A percentile compares a stretch with the other conserved stretches of the same genome.
These are phyloP conservation scores for Numenius phaeopus DNA, from an alignment of 2,797 vertebrate species.

Conservation along the genomic window DNA sequence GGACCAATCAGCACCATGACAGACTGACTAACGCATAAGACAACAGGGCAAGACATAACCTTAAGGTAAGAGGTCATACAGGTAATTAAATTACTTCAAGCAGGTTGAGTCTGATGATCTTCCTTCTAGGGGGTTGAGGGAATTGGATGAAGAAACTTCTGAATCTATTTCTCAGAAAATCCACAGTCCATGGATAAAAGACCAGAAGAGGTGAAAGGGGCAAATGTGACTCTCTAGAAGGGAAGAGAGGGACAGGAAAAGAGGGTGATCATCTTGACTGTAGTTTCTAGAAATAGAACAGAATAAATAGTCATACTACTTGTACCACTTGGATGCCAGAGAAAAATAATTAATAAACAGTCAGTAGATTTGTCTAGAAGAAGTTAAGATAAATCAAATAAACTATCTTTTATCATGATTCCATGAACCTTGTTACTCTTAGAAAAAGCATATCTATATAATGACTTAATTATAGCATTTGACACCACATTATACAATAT, in stretches of 20 bases:
- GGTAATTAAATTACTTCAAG: not conserved
- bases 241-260: not conserved
- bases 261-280: not conserved
- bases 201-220: not conserved
- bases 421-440: not conserved
- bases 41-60: not conserved
- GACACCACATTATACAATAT: not conserved
- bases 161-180: not conserved
- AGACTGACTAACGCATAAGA: not conserved
- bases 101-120: not conserved
- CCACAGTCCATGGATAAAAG: fast-evolving
- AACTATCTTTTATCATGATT: not conserved
- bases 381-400: not conserved
- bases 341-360: not conserved
- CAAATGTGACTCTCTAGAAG: not conserved
- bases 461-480: not conserved
- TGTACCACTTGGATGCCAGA: not conserved
- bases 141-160: not conserved
- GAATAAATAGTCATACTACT: not conserved
- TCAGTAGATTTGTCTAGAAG: not conserved
- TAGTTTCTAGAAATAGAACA: not conserved
- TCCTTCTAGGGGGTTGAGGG: not conserved
- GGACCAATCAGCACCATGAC: not conserved
- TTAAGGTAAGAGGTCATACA: not conserved
- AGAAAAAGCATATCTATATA: not conserved